Evolutionary conservation across 2,888 invertebrate genomes (phyloP), one percentile per base, ranked within the genome.

Genomic region (Nysson spinosus): DNA sequence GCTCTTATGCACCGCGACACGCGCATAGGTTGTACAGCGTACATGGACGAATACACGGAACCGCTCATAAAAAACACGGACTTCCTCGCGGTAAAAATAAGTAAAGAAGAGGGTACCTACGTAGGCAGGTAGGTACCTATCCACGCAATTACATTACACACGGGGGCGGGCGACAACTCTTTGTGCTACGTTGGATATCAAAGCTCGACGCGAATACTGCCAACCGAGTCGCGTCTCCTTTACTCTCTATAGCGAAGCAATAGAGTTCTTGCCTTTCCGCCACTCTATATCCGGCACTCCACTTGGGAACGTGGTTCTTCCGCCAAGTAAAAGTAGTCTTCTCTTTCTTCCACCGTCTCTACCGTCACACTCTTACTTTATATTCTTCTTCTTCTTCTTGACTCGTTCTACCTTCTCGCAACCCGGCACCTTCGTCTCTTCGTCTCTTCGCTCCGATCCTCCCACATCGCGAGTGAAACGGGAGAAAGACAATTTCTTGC

Each of bases 201-300:
- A 75, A 75, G 75, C 74, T 52, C 74, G 54, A 54, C 49, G 39
- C 32, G 65, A 66, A 56, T 30, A 40, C 56, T 34, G 46, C 49
- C 47, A 24, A 14, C 55, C 28, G 30, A 14, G 5, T 16, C 28
- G n/a, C 9, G 2, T 20, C 34, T 5, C 16, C 14, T 4, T 32
- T 11, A 20, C 24, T 19, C 37, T 37, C 50, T 42, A 67, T 62
- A 49, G 57, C 47, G 19, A 57, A 43, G 67, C 77, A 68, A 77
- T 70, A 70, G 75, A 75, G 71, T 74, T 64, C 72, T 70, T 47
- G 64, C 62, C 73, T 70, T 75, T 74, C 73, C 58, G 66, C 67
- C 77, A 77, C 70, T 75, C 67, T 67, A 77, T 72, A 72, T 69
- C 72, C 76, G 56, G 68, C 73, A 66, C 73, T 72, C 56, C 57